Percentiles rank a stretch among this genome's conserved stretches.
phyloP scores from a whole-genome alignment of 2,888 invertebrate species.

The Cremastinae sp. region DNA sequence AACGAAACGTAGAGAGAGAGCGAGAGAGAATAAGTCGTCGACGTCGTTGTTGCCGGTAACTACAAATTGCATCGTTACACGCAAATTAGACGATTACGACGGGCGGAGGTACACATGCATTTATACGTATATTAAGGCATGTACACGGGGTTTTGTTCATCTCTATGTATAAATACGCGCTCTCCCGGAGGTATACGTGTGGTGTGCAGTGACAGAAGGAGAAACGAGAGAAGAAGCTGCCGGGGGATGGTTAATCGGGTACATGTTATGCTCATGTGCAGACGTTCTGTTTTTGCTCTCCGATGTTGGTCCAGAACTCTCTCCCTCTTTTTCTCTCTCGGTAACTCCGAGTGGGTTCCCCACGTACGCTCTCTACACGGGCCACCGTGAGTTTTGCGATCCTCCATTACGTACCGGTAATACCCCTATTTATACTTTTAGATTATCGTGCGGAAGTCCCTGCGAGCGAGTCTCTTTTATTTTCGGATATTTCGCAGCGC shows the following conservation, averaged over 20 bases:
- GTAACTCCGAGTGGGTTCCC: neutral
- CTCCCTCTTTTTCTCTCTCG: slow-evolving; percentile 10
- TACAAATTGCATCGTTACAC: slow-evolving; percentile 77
- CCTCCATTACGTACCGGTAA: slow-evolving; percentile 48
- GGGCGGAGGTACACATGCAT: slow-evolving; percentile 40
- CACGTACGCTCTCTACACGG: slow-evolving; percentile 6
- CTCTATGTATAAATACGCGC: slow-evolving; percentile 13
- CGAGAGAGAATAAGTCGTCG: slow-evolving; percentile 23
- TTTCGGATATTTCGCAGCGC: slow-evolving; percentile 48
- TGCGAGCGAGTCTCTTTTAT: slow-evolving; percentile 59
- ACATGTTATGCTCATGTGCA: slow-evolving; percentile 45
- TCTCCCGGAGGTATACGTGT: slow-evolving; percentile 23
- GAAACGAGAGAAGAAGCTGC: slow-evolving; percentile 39
- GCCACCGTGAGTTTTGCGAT: slow-evolving; percentile 23
- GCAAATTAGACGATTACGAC: slow-evolving; percentile 75
- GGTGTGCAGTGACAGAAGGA: slow-evolving; percentile 39
- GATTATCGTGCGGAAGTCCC: slow-evolving; percentile 64
- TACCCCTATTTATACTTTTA: slow-evolving; percentile 74
- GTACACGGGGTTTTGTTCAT: slow-evolving; percentile 12
- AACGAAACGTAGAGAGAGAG: slow-evolving; percentile 52
- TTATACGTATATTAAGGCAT: slow-evolving; percentile 10
- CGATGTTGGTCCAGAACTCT: slow-evolving; percentile 43
- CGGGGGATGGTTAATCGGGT: slow-evolving; percentile 54
- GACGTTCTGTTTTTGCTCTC: slow-evolving; percentile 44
- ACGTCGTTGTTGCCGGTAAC: slow-evolving; percentile 68